Conservation (phyloP, 2,113 vertebrate genomes). For the Archilochus colubris region DNA sequence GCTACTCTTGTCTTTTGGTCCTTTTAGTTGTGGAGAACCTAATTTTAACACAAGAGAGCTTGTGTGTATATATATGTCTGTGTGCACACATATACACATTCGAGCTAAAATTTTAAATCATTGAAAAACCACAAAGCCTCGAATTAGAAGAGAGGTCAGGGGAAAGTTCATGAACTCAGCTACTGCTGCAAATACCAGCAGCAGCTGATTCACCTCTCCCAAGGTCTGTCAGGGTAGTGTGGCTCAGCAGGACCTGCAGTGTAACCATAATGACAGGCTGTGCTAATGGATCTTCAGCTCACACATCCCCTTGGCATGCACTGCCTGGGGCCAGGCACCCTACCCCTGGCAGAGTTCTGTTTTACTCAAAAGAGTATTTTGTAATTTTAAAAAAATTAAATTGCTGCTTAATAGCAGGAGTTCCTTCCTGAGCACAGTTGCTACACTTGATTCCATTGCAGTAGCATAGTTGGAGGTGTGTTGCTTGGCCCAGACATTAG, state of each 20-base stretch:
- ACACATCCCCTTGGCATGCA: background rate
- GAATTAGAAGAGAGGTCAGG: conserved; percentile 38
- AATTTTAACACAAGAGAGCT: conserved; percentile 6
- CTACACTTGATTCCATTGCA: background rate
- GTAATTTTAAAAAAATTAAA: background rate
- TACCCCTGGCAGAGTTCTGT: background rate
- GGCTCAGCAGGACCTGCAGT: background rate
- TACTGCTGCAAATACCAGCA: background rate
- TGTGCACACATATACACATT: background rate
- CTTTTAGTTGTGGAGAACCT: background rate
- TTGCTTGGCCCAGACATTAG: background rate
- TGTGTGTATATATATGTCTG: background rate
- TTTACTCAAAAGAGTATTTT: background rate
- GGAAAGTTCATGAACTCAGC: conserved; percentile 25
- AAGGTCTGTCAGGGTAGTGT: background rate
- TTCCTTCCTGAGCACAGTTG: background rate
- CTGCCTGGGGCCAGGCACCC: background rate
- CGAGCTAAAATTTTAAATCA: conserved; percentile 41
- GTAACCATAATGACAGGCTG: background rate
- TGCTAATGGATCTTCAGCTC: background rate
- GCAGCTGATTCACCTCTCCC: background rate
- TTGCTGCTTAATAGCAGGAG: background rate
- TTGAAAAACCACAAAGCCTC: conserved; percentile 48
- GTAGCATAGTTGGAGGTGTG: background rate
- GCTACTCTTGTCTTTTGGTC: background rate